These are phyloP conservation scores for Epizoanthus stellaris DNA, from an alignment of 92 coral and sea anemone genomes.

Conservation along the genomic window DNA sequence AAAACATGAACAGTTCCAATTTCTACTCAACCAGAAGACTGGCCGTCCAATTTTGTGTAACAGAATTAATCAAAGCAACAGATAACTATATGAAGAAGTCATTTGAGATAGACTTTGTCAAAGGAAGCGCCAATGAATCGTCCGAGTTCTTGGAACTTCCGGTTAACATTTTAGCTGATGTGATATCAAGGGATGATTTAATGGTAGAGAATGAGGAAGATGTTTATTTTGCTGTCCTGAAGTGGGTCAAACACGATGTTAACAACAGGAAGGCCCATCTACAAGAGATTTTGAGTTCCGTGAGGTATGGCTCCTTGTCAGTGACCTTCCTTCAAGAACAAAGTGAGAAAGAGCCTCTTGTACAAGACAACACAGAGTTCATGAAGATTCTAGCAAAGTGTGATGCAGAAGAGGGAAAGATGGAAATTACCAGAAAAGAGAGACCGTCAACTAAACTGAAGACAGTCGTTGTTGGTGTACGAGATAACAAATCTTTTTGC, in stretches of 20 bases:
- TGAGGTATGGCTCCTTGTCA: not conserved
- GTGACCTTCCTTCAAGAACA: not conserved
- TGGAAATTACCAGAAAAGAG: no score
- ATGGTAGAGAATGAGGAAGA: not conserved
- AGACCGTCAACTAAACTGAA: no score
- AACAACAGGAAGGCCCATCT: not conserved
- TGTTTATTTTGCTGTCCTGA: not conserved
- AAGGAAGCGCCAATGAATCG: not conserved
- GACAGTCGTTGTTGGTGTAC: no score
- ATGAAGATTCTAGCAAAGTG: no score
- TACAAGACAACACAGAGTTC: not conserved
- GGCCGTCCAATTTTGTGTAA: not conserved
- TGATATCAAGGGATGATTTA: not conserved
- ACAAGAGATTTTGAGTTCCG: not conserved
- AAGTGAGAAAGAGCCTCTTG: not conserved
- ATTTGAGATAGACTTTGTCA: no score
- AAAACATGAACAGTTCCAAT: not conserved
- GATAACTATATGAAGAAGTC: not conserved
- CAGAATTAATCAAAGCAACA: not conserved
- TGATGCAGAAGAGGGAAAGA: no score
- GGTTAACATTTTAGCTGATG: not conserved
- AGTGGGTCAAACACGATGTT: not conserved
- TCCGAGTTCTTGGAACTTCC: not conserved
- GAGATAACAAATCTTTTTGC: no score
- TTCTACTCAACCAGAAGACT: not conserved